Evolutionary conservation across 2,797 vertebrate species (phyloP), one percentile per base, ranked within the genome.

Genomic region (Hippopotamyrus pictus): DNA sequence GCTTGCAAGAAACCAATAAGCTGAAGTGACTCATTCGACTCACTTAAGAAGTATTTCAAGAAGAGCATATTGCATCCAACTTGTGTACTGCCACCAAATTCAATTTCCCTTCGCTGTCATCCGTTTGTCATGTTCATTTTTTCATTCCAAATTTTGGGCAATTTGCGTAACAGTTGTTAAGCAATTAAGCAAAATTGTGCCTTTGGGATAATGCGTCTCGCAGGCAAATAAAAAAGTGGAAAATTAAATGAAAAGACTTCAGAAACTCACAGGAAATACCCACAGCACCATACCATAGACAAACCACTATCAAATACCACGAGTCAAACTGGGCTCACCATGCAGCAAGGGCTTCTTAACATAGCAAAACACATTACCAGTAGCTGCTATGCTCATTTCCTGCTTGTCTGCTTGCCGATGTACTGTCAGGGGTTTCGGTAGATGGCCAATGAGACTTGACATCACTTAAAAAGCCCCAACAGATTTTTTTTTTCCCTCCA

Each of bases 331-430:
- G 41, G 73, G 14, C 73, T 79, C 73, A 44, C 14, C 14, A 44
- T n/a, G 73, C 37, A 44, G 7, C 37, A 37, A 37, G n/a, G 37
- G 5, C 73, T 79, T 79, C 73, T 79, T 79, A 79, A 79, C 73
- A 79, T 44, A 79, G 73, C 73, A 44, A 79, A 73, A n/a, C 41
- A 79, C 73, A 79, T 79, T 79, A 79, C 37, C 73, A 79, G 41
- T 44, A 44, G 17, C 37, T 79, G 37, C 37, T 41, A 79, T 79
- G 73, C 73, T 79, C 73, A 44, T 79, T 29, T 29, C 41, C 41
- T 41, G 73, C 73, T 79, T 79, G 73, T 79, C 73, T 79, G 73
- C 73, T 41, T 79, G 73, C 73, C 14, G 41, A 79, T 79, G 73
- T 79, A 44, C 37, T 79, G 73, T 44, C 41, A 79, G 73, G 33